Base-by-base conservation (phyloP, 2,888 invertebrate species). In the Orchesellides sinensis region DNA sequence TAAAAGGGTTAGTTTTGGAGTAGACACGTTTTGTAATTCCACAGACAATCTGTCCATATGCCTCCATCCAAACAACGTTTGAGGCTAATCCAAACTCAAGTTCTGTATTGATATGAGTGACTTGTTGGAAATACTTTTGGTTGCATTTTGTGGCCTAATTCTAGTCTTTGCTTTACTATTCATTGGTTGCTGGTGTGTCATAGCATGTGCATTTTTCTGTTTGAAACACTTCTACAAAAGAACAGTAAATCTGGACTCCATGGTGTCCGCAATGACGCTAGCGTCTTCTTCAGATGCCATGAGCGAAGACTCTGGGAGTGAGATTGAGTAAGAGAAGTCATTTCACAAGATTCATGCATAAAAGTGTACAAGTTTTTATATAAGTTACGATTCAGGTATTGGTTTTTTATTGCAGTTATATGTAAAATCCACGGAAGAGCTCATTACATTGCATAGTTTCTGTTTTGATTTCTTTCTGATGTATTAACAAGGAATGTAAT, bases 161-260 rank as follows among this genome's bases (percentile, higher is more conserved):
- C 54, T 83, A 69, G 74, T 79, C 25, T 83, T 83, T 54, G 83
- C 79, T 12, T 14, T 83, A 5, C 17, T 83, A 10, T 83, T 83
- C n/a, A 73, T 79, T 10, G 77, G 79, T 8, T 83, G 83, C 23
- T 83, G 83, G 83, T 83, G 83, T 54, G 56, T 83, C 52, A 66
- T 83, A 29, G 79, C 79, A 45, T 83, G 83, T 68, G 73, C 83
- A 5, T 83, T 83, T 59, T 73, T 68, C 23, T 83, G 83, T 47
- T 56, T 83, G 61, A 83, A 79, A 52, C 79, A 69, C 45, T 68
- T 79, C 40, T 83, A 79, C 54, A 79, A 79, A 29, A 79, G 63
- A 27, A 73, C 79, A 27, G 73, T 66, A 21, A 78, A 73, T 45
- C 17, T 83, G 12, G 78, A 82, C 68, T 68, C 73, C 52, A 69